These are phyloP conservation scores for Caranx melampygus DNA, from an alignment of 2,113 vertebrate species.

Conservation along the genomic window DNA sequence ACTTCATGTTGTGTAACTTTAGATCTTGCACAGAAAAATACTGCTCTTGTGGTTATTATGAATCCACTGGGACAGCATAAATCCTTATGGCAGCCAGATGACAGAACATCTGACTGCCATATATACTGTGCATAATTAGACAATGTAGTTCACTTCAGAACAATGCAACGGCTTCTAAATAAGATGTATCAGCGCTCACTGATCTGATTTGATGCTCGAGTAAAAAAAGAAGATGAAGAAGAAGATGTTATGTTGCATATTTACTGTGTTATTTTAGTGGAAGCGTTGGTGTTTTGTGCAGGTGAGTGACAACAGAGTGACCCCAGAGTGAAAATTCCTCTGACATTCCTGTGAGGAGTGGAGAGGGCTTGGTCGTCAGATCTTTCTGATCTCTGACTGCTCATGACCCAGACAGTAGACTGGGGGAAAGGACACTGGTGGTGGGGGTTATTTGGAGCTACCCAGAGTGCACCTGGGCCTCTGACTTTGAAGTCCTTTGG, in stretches of 20 bases:
- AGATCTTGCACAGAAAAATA: not conserved
- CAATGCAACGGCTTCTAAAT: not conserved
- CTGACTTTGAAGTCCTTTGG: slow-evolving; percentile 61
- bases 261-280: not conserved
- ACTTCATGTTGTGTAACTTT: not conserved
- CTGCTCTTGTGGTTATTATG: not conserved
- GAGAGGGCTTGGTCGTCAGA: slow-evolving; percentile 38
- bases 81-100: slow-evolving; percentile 21
- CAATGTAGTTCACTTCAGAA: slow-evolving; percentile 1
- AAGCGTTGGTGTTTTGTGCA: not conserved
- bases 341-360: slow-evolving; percentile 47
- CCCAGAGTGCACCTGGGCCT: slow-evolving; percentile 30
- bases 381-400: slow-evolving; percentile 46
- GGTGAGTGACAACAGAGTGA: slow-evolving; percentile 1
- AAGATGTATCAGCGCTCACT: not conserved
- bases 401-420: slow-evolving; percentile 39
- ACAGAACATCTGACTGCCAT: slow-evolving; percentile 38
- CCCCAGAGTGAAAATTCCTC: slow-evolving; percentile 30
- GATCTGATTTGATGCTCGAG: not conserved
- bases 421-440: not conserved
- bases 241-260: not conserved
- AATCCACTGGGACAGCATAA: not conserved
- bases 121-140: not conserved
- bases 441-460: slow-evolving; percentile 17
- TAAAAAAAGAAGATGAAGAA: not conserved